A percentile compares a stretch with the other conserved stretches of the same genome.
phyloP scores from a whole-genome alignment of 2,888 invertebrate genomes.

The Pseudococcus longispinus region DNA sequence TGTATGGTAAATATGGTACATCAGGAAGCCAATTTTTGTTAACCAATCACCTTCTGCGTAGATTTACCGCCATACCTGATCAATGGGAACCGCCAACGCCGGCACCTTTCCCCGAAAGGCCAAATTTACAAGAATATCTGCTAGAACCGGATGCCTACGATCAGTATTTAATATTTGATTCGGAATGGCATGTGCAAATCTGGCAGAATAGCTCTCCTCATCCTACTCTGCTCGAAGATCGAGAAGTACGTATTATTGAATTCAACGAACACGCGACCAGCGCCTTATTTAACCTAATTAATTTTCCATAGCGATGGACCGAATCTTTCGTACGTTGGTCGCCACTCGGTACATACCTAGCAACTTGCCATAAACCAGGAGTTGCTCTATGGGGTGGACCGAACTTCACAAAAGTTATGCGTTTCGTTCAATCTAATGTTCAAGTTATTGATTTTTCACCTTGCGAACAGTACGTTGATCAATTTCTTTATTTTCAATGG shows the following conservation, averaged over 20 bases:
- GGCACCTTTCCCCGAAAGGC: conserved; percentile 88
- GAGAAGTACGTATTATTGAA: conserved; percentile 69
- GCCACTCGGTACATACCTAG: conserved; percentile 92
- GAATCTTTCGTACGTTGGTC: conserved; percentile 98
- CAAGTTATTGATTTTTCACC: conserved; percentile 98
- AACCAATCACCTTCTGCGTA: not conserved
- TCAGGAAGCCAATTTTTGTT: conserved; percentile 35
- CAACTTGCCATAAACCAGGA: conserved; percentile 94
- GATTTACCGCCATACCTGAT: conserved; percentile 57
- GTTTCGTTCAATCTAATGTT: conserved; percentile 88
- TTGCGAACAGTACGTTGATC: conserved; percentile 77
- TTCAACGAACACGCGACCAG: not conserved
- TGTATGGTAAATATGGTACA: not conserved
- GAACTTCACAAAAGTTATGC: conserved; percentile 87
- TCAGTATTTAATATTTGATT: conserved; percentile 76
- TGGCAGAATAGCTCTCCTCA: conserved; percentile 81
- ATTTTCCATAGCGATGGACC: conserved; percentile 80
- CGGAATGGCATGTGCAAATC: conserved; percentile 58
- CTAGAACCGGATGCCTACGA: conserved; percentile 95
- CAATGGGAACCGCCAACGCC: conserved; percentile 92
- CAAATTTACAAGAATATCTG: conserved; percentile 90
- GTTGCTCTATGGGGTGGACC: conserved; percentile 98
- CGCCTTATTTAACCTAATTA: conserved; percentile 59
- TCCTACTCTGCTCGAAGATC: conserved; percentile 80
- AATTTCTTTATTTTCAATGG: not conserved